Evolutionary conservation across 2,797 vertebrate species (phyloP).

Genomic region (Pachyuromys duprasi): DNA sequence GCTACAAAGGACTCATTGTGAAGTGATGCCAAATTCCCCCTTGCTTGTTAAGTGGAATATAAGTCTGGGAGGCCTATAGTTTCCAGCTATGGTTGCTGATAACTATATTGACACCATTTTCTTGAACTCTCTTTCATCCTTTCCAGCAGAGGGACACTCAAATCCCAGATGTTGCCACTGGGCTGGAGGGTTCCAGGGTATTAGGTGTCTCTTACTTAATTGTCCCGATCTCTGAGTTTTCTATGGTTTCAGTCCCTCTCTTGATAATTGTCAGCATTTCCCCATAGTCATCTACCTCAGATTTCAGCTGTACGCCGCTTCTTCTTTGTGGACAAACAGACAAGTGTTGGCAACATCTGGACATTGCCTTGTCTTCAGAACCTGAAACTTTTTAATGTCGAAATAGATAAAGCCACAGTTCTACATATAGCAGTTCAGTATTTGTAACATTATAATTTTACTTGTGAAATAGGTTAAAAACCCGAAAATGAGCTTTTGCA

Average conservation of each 20-base stretch:
- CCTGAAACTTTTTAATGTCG: not conserved
- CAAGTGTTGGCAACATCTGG: too few relatives aligned
- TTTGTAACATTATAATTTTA: not conserved
- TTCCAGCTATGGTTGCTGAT: not conserved
- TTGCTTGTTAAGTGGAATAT: not conserved
- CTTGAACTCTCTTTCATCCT: not conserved
- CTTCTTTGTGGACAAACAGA: not conserved
- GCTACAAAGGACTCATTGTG: not conserved
- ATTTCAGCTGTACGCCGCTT: not conserved
- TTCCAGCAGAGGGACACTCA: not conserved
- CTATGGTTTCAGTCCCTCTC: not conserved
- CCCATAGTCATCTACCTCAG: not conserved
- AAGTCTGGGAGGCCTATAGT: not conserved
- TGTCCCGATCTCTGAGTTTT: not conserved
- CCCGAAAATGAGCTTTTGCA: not conserved
- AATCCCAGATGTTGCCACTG: not conserved
- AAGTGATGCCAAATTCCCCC: not conserved
- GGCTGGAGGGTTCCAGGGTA: not conserved
- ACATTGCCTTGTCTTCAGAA: not conserved
- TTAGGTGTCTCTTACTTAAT: not conserved
- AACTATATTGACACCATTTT: not conserved
- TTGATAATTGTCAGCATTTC: not conserved
- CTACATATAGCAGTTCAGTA: not conserved
- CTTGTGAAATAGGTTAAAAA: not conserved
- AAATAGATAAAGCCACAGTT: not conserved